Percentiles rank a stretch among this genome's conserved stretches.
Conservation (phyloP, 2,113 vertebrate species). For the Crotalus helleri region DNA sequence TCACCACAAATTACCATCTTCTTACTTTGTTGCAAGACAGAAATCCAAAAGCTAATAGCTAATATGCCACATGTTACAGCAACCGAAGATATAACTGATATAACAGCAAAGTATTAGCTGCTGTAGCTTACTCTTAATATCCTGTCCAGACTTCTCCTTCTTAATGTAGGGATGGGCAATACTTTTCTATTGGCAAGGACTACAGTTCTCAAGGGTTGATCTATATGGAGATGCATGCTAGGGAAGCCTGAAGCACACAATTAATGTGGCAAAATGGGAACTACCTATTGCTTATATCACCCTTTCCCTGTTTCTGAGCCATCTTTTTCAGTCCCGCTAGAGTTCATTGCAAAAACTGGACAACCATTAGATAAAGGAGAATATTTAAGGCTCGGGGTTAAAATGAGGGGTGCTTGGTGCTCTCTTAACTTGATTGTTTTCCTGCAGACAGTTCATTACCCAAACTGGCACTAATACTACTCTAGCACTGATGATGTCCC, state of each 20-base stretch:
- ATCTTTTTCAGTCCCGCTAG: not conserved
- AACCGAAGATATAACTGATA: not conserved
- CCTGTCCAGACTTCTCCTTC: not conserved
- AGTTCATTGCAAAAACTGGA: not conserved
- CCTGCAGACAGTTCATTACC: not conserved
- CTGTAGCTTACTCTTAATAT: not conserved
- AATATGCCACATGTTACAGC: not conserved
- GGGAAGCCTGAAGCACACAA: not conserved
- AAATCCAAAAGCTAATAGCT: not conserved
- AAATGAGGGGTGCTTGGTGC: not conserved
- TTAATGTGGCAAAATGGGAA: not conserved
- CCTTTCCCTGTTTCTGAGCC: not conserved
- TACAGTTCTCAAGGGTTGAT: not conserved
- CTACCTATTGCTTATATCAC: not conserved
- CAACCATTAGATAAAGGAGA: not conserved
- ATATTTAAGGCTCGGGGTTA: not conserved
- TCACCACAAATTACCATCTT: not conserved
- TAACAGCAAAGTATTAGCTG: not conserved
- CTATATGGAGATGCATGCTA: not conserved
- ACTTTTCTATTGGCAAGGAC: not conserved
- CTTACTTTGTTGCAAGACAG: not conserved
- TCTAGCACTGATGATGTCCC: no score
- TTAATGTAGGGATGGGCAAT: not conserved
- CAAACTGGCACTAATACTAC: not conserved
- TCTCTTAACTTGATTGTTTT: not conserved